phyloP scores from a whole-genome alignment of 1,140 invertebrate species.

The Pantala flavescens region DNA sequence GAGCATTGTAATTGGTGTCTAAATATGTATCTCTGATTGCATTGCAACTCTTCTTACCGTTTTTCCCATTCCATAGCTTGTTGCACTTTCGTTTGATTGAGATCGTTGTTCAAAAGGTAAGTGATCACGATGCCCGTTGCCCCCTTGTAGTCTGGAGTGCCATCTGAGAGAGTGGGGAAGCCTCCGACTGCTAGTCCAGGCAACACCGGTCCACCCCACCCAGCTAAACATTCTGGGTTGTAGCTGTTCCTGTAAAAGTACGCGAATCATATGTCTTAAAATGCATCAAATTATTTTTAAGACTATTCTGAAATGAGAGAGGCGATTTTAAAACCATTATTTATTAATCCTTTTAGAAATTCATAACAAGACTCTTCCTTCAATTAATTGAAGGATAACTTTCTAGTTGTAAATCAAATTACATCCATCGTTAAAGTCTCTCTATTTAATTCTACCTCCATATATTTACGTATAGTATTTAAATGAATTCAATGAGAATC shows the following conservation, averaged over 20 bases:
- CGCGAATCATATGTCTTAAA: conserved; percentile 16
- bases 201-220: conserved; percentile 76
- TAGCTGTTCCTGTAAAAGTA: conserved; percentile 45
- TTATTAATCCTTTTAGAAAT: no score
- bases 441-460: no score
- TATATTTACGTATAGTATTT: no score
- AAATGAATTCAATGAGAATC: no score
- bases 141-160: conserved; percentile 38
- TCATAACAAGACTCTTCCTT: no score
- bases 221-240: conserved; percentile 56
- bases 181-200: conserved; percentile 71
- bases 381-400: no score
- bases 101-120: conserved; percentile 60
- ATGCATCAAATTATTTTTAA: conserved; percentile 20
- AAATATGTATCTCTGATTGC: conserved; percentile 13
- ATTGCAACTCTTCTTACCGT: conserved; percentile 30
- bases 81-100: conserved; percentile 40
- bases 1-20: conserved; percentile 11
- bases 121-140: conserved; percentile 63
- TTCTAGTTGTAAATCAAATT: no score
- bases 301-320: conserved; percentile 16
- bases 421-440: no score
- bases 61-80: conserved; percentile 68
- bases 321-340: background rate
- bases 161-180: conserved; percentile 36